Base-by-base conservation (phyloP, 2,888 invertebrate species). In the Microctonus aethiopoides region DNA sequence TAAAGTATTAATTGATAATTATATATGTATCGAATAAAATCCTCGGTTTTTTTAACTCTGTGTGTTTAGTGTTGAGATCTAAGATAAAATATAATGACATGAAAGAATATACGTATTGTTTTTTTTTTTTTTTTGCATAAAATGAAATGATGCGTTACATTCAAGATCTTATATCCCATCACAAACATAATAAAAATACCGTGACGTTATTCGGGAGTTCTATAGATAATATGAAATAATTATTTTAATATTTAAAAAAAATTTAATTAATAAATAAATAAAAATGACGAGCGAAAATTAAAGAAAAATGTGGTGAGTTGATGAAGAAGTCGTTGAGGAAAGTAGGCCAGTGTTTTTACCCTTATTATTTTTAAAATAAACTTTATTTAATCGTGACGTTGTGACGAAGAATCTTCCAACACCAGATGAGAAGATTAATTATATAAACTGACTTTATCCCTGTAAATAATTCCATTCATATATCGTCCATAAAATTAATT, bases 311-410 rank as follows among this genome's bases (percentile, higher is more conserved):
- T n/a, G n/a, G n/a, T n/a, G n/a, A n/a, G n/a, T n/a, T n/a, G n/a
- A 67, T 46, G 32, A 13, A 46, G 41, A 67, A 60, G 57, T 67
- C 32, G 46, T n/a, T 36, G 51, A 51, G 54, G 29, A 54, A 54
- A 68, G 61, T 68, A 56, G 68, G 68, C 68, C 68, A 68, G 68
- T 68, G 61, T 62, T 52, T 36, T 20, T 61, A 13, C 13, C 32
- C 13, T 51, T 57, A 29, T 46, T 46, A 51, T 11, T 60, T 34
- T 60, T 26, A n/a, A n/a, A 54, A 67, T 36, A 52, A 11, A 22
- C 41, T 67, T 39, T 32, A 24, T 32, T 54, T 20, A 34, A 54
- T 54, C 24, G 52, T 54, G 34, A 51, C 20, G 51, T 51, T 16
- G 24, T 46, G n/a, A n/a, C 29, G 52, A 36, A 26, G 7, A 56